phyloP scores from a whole-genome alignment of 2,113 vertebrate species.

The Pterocles burchelli region DNA sequence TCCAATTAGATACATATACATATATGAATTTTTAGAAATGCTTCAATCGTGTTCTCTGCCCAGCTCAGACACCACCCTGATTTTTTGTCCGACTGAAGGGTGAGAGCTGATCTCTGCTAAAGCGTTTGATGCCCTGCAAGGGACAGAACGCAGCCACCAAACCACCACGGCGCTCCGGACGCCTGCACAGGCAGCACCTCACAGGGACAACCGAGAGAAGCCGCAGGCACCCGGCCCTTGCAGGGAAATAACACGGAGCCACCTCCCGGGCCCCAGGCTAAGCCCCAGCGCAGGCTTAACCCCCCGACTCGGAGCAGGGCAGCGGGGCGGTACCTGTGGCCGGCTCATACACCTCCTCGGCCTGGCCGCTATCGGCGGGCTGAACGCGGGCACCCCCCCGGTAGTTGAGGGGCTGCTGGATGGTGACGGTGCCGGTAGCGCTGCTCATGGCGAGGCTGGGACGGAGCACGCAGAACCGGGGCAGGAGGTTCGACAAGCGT shows the following conservation, averaged over 20 bases:
- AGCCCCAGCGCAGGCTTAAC: rapidly evolving
- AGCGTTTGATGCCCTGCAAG: rapidly evolving
- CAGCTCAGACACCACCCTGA: too few relatives aligned
- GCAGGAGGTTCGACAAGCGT: background rate
- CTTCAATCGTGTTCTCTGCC: background rate
- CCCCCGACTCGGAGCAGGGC: background rate
- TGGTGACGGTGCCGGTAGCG: constrained; percentile 73
- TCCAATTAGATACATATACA: background rate
- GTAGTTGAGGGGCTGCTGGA: constrained; percentile 85
- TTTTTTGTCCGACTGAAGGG: too few relatives aligned
- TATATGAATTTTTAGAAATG: rapidly evolving
- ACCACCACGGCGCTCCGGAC: rapidly evolving
- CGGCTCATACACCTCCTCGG: constrained; percentile 87
- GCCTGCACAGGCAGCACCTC: rapidly evolving
- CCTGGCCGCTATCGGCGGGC: constrained; percentile 67
- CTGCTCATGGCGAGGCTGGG: constrained; percentile 61
- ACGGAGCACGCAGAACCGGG: background rate
- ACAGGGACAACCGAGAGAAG: rapidly evolving
- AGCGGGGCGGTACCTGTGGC: constrained; percentile 81
- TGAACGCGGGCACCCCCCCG: constrained; percentile 82
- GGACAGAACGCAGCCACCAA: background rate
- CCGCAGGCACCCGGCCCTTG: background rate
- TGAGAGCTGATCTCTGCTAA: too few relatives aligned
- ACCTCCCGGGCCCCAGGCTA: too few relatives aligned
- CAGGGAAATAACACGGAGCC: background rate